Evolutionary conservation across 2,888 invertebrate genomes (phyloP).

Genomic region (Pasiphila rectangulata): DNA sequence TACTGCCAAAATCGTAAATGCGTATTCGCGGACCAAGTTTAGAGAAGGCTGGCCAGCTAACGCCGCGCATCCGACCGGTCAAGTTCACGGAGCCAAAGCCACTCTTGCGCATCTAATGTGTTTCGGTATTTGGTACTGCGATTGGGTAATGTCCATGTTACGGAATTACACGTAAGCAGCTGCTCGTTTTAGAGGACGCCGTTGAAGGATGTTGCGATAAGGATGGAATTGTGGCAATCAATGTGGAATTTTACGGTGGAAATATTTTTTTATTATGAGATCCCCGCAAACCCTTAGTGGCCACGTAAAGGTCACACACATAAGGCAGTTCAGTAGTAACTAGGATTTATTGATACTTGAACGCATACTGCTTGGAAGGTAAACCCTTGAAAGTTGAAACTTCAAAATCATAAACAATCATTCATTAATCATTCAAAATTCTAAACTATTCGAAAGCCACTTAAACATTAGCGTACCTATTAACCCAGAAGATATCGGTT

Average conservation of each 20-base stretch:
- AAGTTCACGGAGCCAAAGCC: conserved; percentile 63
- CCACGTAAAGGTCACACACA: neutral
- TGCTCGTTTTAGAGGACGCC: conserved; percentile 5
- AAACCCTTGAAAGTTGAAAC: no score
- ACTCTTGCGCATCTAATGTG: conserved; percentile 42
- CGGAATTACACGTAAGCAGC: conserved; percentile 13
- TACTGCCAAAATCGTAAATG: conserved; percentile 2
- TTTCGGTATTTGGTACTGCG: conserved; percentile 21
- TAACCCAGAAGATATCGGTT: no score
- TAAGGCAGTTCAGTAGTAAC: no score
- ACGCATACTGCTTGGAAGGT: no score
- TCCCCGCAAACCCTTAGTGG: neutral
- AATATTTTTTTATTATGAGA: neutral
- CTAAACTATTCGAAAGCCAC: no score
- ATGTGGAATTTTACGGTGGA: neutral
- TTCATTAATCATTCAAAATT: no score
- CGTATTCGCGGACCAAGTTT: conserved; percentile 35
- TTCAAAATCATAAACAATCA: no score
- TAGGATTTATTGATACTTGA: no score
- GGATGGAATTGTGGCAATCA: neutral
- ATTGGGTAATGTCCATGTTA: conserved; percentile 27
- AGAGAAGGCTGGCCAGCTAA: conserved; percentile 55
- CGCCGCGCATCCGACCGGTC: conserved; percentile 65
- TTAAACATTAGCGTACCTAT: no score
- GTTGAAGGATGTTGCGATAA: neutral